phyloP scores from a whole-genome alignment of 2,888 invertebrate genomes.

The Drosophila formosana region DNA sequence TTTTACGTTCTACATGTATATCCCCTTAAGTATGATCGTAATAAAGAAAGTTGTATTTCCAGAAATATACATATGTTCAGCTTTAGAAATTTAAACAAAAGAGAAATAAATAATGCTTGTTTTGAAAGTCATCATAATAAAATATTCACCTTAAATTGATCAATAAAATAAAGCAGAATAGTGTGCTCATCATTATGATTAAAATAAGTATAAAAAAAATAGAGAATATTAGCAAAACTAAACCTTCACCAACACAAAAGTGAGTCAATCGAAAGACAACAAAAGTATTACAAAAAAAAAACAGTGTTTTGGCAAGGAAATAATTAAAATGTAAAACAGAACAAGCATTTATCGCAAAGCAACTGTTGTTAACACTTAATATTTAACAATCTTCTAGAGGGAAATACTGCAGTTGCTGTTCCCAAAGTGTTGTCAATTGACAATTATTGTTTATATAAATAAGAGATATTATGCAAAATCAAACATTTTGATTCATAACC shows the following conservation, averaged over 20 bases:
- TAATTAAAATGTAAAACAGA: slow-evolving; percentile 10
- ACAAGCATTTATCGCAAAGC: slow-evolving; percentile 9
- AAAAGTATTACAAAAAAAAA: neutral
- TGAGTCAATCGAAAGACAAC: neutral
- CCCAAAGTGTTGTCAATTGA: neutral
- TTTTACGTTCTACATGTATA: too few relatives aligned
- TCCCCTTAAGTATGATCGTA: too few relatives aligned
- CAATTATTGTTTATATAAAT: neutral
- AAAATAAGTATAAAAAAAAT: slow-evolving; percentile 24
- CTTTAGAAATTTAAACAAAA: neutral
- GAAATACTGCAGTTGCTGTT: neutral
- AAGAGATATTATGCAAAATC: neutral
- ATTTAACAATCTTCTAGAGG: neutral
- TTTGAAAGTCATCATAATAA: neutral
- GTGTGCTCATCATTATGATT: slow-evolving; percentile 41
- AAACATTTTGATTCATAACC: neutral
- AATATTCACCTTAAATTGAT: neutral
- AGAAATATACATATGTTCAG: neutral
- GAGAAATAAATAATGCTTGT: neutral
- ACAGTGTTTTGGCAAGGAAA: neutral
- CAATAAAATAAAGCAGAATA: slow-evolving; percentile 4
- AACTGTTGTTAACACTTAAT: slow-evolving; percentile 17
- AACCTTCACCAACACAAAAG: neutral
- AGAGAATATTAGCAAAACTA: slow-evolving; percentile 15
- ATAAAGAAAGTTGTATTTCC: neutral